Conservation (phyloP, 2,888 invertebrate species). For the Bombylius major region DNA sequence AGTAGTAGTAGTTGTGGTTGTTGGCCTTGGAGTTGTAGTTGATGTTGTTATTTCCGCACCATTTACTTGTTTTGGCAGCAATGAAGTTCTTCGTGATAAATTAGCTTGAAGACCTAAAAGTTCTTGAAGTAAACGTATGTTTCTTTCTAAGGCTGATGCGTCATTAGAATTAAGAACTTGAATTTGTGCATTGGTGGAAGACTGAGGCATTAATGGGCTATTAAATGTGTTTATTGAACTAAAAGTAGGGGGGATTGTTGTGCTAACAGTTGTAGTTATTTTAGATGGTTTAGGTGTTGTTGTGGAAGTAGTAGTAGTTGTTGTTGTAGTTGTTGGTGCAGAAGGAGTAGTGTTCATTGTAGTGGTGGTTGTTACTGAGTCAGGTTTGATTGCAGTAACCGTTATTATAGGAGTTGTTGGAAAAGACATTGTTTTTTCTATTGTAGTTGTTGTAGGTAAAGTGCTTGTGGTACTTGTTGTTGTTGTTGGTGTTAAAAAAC, state of each 20-base stretch:
- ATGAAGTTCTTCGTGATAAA: not conserved
- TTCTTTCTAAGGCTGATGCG: constrained; percentile 6
- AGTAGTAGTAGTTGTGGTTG: constrained; percentile 19
- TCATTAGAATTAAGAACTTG: not conserved
- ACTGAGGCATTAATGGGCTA: not conserved
- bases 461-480: not conserved
- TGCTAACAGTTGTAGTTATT: constrained; percentile 2
- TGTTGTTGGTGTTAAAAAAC: not conserved
- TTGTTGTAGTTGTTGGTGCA: constrained; percentile 1
- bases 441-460: not conserved
- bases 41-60: constrained; percentile 10
- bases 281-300: constrained; percentile 13
- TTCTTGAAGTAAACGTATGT: constrained; percentile 14
- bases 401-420: not conserved
- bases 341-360: constrained; percentile 1
- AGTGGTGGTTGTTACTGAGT: constrained; percentile 6
- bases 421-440: not conserved
- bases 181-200: not conserved
- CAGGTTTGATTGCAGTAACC: constrained; percentile 7
- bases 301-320: constrained; percentile 9
- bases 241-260: constrained; percentile 3
- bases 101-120: constrained; percentile 11
- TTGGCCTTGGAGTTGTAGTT: constrained; percentile 16
- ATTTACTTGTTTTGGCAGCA: constrained; percentile 7
- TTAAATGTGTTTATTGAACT: too few relatives aligned